These are phyloP conservation scores for Syrmaticus mikado DNA, from an alignment of 2,113 vertebrate species.

Conservation along the genomic window DNA sequence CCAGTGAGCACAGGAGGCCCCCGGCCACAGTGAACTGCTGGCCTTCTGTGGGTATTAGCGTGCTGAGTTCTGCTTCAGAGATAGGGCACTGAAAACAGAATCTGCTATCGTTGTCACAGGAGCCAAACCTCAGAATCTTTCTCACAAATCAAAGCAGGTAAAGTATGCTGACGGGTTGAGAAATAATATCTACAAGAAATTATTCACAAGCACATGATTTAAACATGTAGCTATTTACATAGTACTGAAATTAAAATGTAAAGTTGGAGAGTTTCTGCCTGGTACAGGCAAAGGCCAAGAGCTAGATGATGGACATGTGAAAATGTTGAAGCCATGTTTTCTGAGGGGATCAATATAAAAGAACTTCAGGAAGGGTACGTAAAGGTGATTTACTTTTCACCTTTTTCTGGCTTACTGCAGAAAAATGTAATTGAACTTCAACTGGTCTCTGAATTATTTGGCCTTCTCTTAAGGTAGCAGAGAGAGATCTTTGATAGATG, in stretches of 20 bases:
- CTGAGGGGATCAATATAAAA: neutral
- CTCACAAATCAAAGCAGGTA: neutral
- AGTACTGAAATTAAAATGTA: neutral
- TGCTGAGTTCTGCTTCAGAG: neutral
- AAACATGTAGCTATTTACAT: neutral
- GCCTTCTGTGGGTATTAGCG: neutral
- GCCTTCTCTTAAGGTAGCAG: neutral
- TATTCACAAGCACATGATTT: neutral
- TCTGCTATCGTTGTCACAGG: neutral
- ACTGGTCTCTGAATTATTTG: slow-evolving; percentile 46
- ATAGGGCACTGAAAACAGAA: neutral
- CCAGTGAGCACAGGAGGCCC: neutral
- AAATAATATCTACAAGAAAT: neutral
- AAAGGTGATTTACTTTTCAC: slow-evolving; percentile 55
- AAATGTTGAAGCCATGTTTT: neutral
- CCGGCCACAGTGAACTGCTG: fast-evolving
- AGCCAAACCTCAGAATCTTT: neutral
- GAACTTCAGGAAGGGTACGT: slow-evolving; percentile 12
- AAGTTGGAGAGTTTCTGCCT: neutral
- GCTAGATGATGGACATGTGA: neutral
- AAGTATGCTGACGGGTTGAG: neutral
- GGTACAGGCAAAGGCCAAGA: neutral
- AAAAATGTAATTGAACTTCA: slow-evolving; percentile 61
- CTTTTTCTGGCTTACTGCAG: slow-evolving; percentile 34
- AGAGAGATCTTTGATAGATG: slow-evolving; percentile 16